Percentiles rank a stretch among this genome's conserved stretches.
Evolutionary conservation across 1,140 invertebrate species (phyloP).

Genomic region (Antheraea pernyi): DNA sequence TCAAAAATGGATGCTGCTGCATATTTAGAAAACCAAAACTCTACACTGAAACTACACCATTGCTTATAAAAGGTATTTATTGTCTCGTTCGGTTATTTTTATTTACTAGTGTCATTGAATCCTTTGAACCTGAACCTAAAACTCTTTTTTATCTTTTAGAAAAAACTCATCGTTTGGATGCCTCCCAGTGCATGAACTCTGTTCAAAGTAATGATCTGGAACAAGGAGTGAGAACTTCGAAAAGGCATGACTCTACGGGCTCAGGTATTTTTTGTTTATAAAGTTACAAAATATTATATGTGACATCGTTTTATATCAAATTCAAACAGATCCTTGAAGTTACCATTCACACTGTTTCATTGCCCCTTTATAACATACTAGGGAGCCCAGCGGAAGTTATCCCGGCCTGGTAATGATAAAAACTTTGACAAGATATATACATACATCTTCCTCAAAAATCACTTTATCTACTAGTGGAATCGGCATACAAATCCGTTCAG

Average conservation of each 20-base stretch:
- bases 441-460: no score
- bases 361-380: no score
- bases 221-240: slow-evolving; percentile 37
- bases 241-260: slow-evolving; percentile 45
- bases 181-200: slow-evolving; percentile 25
- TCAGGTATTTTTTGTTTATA: slow-evolving; percentile 37
- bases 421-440: no score
- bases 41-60: slow-evolving; percentile 60
- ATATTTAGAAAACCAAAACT: slow-evolving; percentile 46
- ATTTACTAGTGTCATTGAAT: no score
- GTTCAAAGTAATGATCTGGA: slow-evolving; percentile 38
- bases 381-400: no score
- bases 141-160: slow-evolving; percentile 18
- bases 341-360: no score
- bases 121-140: background rate
- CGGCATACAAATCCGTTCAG: no score
- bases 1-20: slow-evolving; percentile 48
- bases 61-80: slow-evolving; percentile 50
- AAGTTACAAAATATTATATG: background rate
- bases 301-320: background rate
- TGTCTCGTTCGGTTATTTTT: background rate
- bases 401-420: no score
- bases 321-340: no score
- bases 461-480: no score
- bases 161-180: slow-evolving; percentile 30